Percentiles rank a stretch among this genome's conserved stretches.
Conservation (phyloP, 2,888 invertebrate genomes). For the Beris chalybata region DNA sequence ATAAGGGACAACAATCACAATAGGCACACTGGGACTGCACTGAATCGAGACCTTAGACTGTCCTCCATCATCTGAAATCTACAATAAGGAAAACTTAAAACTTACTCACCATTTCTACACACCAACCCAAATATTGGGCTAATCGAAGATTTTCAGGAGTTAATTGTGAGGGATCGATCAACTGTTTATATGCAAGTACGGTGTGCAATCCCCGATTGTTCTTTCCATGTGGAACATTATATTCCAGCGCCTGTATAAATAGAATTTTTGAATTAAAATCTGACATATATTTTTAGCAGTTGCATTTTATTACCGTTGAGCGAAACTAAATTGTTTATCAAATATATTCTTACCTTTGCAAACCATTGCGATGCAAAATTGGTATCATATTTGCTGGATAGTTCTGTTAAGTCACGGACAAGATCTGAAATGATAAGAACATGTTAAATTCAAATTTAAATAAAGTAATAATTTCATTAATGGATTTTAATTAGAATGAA, state of each 20-base stretch:
- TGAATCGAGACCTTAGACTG: no score
- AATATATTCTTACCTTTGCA: conserved; percentile 64
- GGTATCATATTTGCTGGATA: conserved; percentile 73
- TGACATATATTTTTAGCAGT: conserved; percentile 2
- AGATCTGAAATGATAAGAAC: conserved; percentile 61
- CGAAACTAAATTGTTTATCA: background rate
- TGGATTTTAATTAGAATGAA: background rate
- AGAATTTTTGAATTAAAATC: conserved; percentile 8
- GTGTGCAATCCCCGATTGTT: conserved; percentile 77
- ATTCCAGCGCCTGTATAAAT: conserved; percentile 71
- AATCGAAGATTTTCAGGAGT: conserved; percentile 76
- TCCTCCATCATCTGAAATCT: no score
- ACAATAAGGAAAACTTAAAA: no score
- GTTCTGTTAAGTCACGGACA: conserved; percentile 79
- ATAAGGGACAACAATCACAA: no score
- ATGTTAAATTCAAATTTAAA: conserved; percentile 4
- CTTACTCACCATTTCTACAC: no score
- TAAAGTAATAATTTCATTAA: conserved; percentile 15
- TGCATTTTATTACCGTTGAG: background rate
- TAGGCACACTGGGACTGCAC: no score
- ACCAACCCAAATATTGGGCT: no score
- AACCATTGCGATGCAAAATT: conserved; percentile 75
- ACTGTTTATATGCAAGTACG: conserved; percentile 73
- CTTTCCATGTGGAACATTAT: conserved; percentile 91
- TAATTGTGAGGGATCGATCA: conserved; percentile 67